Percentiles rank a stretch among this genome's conserved stretches.
These are phyloP conservation scores for Diaprepes abbreviatus DNA, from an alignment of 2,888 invertebrate genomes.

Conservation along the genomic window DNA sequence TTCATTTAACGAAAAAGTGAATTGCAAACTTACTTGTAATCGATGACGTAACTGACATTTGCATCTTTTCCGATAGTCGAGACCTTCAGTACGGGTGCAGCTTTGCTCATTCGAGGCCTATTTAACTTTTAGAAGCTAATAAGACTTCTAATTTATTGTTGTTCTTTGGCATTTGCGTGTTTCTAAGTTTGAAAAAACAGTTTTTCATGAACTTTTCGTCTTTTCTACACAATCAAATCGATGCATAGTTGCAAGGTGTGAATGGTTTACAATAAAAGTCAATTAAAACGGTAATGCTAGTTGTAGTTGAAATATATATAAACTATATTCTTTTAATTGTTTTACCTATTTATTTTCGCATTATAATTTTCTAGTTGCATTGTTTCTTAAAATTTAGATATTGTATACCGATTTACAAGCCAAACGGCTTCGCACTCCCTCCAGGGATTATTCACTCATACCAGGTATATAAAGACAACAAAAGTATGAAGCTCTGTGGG, in stretches of 20 bases:
- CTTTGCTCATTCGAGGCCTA: constrained; percentile 15
- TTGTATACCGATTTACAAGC: too few species aligned
- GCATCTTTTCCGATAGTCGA: constrained; percentile 51
- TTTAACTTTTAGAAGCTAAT: constrained; percentile 24
- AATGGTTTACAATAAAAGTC: constrained; percentile 19
- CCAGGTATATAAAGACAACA: too few species aligned
- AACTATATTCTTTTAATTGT: too few species aligned
- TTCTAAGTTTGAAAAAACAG: constrained; percentile 21
- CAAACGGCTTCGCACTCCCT: too few species aligned
- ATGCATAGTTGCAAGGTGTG: constrained; percentile 23
- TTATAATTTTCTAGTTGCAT: too few species aligned
- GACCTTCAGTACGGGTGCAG: constrained; percentile 38
- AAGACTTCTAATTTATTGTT: constrained; percentile 25
- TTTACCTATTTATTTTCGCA: too few species aligned
- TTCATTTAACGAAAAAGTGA: constrained; percentile 18
- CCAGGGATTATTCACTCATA: too few species aligned
- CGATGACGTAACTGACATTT: constrained; percentile 56
- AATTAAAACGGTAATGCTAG: too few species aligned
- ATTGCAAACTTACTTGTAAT: constrained; percentile 24
- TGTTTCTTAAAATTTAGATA: too few species aligned
- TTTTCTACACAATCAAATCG: constrained; percentile 20
- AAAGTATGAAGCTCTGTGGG: too few species aligned
- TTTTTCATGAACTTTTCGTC: constrained; percentile 21
- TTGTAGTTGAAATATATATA: too few species aligned
- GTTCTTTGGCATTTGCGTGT: constrained; percentile 43